Percentiles rank a stretch among this genome's conserved stretches.
These are phyloP conservation scores for Tetranychus piercei DNA, from an alignment of 2,888 invertebrate genomes.

Conservation along the genomic window DNA sequence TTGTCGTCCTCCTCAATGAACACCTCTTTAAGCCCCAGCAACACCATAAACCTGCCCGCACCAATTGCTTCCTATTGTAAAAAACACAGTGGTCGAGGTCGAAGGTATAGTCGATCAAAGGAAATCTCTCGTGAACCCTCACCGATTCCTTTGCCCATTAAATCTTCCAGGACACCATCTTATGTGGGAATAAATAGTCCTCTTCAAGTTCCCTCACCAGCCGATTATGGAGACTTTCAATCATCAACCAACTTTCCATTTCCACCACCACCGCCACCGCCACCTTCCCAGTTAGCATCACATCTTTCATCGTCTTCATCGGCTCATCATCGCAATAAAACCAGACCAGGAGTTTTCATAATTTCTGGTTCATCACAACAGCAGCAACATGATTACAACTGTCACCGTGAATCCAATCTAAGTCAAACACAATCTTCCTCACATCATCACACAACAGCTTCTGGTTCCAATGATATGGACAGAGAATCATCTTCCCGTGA, in stretches of 20 bases:
- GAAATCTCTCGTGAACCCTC: slow-evolving; percentile 21
- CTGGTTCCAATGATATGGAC: slow-evolving; percentile 28
- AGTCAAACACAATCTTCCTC: slow-evolving; percentile 11
- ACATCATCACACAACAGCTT: slow-evolving; percentile 25
- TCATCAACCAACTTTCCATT: slow-evolving; percentile 28
- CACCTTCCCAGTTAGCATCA: not conserved
- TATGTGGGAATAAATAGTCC: slow-evolving; percentile 16
- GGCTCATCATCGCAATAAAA: not conserved
- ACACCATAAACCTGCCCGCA: not conserved
- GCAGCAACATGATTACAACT: not conserved
- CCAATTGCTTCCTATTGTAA: slow-evolving; percentile 22
- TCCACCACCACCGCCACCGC: slow-evolving; percentile 13
- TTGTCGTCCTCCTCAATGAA: not conserved
- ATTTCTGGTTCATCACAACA: not conserved
- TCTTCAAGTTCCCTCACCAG: slow-evolving; percentile 28
- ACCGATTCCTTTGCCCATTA: slow-evolving; percentile 18
- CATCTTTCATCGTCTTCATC: not conserved
- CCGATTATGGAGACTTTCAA: slow-evolving; percentile 22
- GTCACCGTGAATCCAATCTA: not conserved
- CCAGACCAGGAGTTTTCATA: not conserved
- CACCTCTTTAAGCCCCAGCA: not conserved
- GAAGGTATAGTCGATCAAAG: slow-evolving; percentile 20
- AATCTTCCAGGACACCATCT: slow-evolving; percentile 17
- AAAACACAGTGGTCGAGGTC: slow-evolving; percentile 23
- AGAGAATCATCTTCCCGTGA: slow-evolving; percentile 4